Evolutionary conservation across 2,113 vertebrate species (phyloP).

Genomic region (Thryonomys swinderianus): DNA sequence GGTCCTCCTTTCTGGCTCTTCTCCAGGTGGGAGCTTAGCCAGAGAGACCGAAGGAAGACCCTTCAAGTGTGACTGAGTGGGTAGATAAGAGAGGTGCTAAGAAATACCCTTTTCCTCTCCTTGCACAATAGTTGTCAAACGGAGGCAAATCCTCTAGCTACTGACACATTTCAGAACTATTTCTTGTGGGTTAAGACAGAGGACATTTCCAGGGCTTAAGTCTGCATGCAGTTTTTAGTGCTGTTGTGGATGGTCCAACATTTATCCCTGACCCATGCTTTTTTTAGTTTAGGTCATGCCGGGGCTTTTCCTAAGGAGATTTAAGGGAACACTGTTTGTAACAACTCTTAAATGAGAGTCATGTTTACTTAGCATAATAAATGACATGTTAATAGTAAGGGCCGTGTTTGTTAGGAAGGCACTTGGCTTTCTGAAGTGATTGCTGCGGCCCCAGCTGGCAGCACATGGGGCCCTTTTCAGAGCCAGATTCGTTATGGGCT

Average conservation of each 20-base stretch:
- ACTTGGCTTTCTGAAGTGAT: conserved; percentile 55
- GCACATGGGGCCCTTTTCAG: conserved; percentile 55
- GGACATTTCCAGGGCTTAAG: neutral
- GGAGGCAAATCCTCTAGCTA: conserved; percentile 50
- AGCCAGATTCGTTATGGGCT: conserved; percentile 52
- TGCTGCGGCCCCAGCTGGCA: conserved; percentile 66
- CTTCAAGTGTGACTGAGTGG: conserved; percentile 64
- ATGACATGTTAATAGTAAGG: conserved; percentile 68
- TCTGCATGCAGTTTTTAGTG: neutral
- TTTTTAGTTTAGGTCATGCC: conserved; percentile 51
- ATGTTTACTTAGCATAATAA: conserved; percentile 75
- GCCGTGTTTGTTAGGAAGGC: conserved; percentile 74
- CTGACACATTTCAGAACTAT: conserved; percentile 45
- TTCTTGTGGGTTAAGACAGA: conserved; percentile 10
- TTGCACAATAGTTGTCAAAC: conserved; percentile 53
- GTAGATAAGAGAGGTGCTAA: conserved; percentile 60
- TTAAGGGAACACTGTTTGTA: conserved; percentile 62
- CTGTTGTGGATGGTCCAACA: conserved; percentile 13
- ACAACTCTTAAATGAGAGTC: conserved; percentile 61
- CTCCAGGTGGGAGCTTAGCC: conserved; percentile 50
- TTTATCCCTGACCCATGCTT: neutral
- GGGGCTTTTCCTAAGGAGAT: conserved; percentile 60
- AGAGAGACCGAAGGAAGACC: conserved; percentile 49
- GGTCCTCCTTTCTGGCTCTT: conserved; percentile 62
- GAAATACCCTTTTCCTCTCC: conserved; percentile 15